Conservation (phyloP, 2,797 vertebrate species). For the Malacoctenus gilli region DNA sequence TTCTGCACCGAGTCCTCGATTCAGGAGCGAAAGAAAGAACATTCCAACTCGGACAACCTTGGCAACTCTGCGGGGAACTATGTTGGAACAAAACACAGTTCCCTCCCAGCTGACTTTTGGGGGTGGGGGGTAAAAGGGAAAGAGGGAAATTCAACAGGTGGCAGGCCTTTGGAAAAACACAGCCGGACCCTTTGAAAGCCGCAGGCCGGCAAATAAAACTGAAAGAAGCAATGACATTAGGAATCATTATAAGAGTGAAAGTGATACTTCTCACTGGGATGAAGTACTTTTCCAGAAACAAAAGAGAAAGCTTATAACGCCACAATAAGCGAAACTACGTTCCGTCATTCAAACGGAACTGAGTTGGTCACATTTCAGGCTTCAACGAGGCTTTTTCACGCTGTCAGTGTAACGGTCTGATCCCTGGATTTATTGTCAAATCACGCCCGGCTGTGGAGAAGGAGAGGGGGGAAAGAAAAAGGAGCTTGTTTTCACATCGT, state of each 20-base stretch:
- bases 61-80: slow-evolving; percentile 82
- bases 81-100: slow-evolving; percentile 75
- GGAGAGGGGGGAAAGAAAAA: no score
- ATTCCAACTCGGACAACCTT: slow-evolving; percentile 78
- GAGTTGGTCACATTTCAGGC: neutral
- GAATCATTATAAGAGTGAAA: no score
- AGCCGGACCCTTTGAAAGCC: slow-evolving; percentile 9
- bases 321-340: neutral
- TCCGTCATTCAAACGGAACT: no score
- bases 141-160: slow-evolving; percentile 77
- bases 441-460: slow-evolving; percentile 1
- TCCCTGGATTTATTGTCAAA: neutral
- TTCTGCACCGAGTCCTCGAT: slow-evolving; percentile 64
- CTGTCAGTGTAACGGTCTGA: neutral
- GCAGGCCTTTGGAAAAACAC: slow-evolving; percentile 50
- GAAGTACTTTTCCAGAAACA: no score
- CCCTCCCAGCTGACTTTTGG: slow-evolving; percentile 74
- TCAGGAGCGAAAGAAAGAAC: slow-evolving; percentile 61
- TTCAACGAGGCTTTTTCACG: neutral
- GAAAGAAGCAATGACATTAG: neutral
- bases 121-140: slow-evolving; percentile 65
- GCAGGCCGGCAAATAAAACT: neutral
- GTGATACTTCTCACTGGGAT: no score
- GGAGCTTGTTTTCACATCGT: slow-evolving; percentile 28
- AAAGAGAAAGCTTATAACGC: neutral